These are phyloP conservation scores for Sturmia bella DNA, from an alignment of 2,888 invertebrate genomes.

Conservation along the genomic window DNA sequence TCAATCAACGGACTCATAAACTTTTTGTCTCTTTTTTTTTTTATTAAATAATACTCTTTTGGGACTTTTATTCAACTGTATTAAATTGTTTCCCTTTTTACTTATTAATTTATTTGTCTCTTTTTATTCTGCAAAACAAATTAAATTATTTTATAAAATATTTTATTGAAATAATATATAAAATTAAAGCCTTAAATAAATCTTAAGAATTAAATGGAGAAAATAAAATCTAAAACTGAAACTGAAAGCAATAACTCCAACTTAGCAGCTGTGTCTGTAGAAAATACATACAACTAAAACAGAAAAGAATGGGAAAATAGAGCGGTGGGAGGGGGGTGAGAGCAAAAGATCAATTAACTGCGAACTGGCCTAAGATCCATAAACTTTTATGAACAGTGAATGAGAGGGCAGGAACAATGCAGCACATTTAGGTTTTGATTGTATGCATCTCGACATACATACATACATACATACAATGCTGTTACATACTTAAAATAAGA, in stretches of 20 bases:
- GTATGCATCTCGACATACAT: background rate
- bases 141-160: constrained; percentile 65
- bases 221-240: constrained; percentile 2
- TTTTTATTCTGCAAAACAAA: constrained; percentile 67
- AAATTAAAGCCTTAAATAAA: constrained; percentile 30
- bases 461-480: too few relatives aligned
- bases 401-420: constrained; percentile 19
- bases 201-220: constrained; percentile 11
- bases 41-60: constrained; percentile 2
- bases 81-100: constrained; percentile 37
- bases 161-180: constrained; percentile 43
- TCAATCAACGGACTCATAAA: constrained; percentile 34
- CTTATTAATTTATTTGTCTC: constrained; percentile 43
- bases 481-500: too few relatives aligned
- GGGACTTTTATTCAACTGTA: constrained; percentile 18
- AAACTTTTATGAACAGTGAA: constrained; percentile 14
- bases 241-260: background rate
- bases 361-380: background rate
- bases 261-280: constrained; percentile 7
- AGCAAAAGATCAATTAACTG: constrained; percentile 26
- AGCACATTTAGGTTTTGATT: background rate
- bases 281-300: background rate
- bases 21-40: constrained; percentile 31
- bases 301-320: background rate
- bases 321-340: background rate